Evolutionary conservation across 1,140 invertebrate genomes (phyloP).

Genomic region (Psix sp.): DNA sequence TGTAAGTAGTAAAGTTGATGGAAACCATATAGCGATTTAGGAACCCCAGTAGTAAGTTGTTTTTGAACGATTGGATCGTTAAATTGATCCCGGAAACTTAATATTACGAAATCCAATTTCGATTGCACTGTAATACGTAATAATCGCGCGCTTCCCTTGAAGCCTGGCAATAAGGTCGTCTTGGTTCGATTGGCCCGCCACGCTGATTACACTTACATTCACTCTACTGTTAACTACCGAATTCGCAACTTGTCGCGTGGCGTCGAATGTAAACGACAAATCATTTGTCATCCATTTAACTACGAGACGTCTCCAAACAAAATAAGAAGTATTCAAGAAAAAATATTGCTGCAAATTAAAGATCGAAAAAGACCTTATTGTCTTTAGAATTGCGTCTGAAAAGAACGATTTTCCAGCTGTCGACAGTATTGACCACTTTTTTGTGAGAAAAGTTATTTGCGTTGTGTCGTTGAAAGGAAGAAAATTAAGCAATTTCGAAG

Average conservation of each 20-base stretch:
- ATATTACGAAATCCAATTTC: slow-evolving; percentile 50
- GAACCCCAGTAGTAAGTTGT: slow-evolving; percentile 17
- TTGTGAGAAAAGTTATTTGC: not conserved
- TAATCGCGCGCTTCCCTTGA: slow-evolving; percentile 43
- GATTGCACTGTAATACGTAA: slow-evolving; percentile 56
- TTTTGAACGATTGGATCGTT: slow-evolving; percentile 43
- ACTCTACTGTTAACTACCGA: slow-evolving; percentile 52
- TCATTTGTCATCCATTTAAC: slow-evolving; percentile 32
- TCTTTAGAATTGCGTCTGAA: too few relatives aligned
- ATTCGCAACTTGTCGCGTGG: slow-evolving; percentile 34
- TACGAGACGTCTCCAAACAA: slow-evolving; percentile 20
- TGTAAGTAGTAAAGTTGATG: too few relatives aligned
- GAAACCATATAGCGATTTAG: slow-evolving; percentile 29
- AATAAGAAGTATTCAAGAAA: too few relatives aligned
- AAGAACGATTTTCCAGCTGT: too few relatives aligned
- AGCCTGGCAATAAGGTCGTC: slow-evolving; percentile 57
- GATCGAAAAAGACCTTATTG: too few relatives aligned
- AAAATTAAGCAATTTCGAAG: not conserved
- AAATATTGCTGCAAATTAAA: too few relatives aligned
- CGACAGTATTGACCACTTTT: not conserved
- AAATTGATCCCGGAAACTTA: slow-evolving; percentile 57
- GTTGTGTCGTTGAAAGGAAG: too few relatives aligned
- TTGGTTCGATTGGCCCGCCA: slow-evolving; percentile 55
- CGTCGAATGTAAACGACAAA: slow-evolving; percentile 23
- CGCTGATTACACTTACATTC: slow-evolving; percentile 55